Percentiles rank a stretch among this genome's conserved stretches.
Conservation (phyloP, 2,113 vertebrate species). For the Manacus vitellinus region DNA sequence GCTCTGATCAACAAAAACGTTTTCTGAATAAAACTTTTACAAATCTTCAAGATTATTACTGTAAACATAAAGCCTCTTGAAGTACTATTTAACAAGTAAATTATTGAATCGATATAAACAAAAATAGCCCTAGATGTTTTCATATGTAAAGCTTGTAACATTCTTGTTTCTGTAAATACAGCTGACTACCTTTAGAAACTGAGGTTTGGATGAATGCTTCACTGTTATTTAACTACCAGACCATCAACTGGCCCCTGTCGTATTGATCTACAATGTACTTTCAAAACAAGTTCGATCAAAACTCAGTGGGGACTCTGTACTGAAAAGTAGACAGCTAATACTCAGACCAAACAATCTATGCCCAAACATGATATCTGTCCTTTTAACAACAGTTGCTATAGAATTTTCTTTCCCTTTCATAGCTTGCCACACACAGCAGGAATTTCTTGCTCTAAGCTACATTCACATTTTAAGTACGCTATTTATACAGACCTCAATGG, state of each 20-base stretch:
- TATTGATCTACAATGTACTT: constrained; percentile 64
- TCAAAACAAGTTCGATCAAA: constrained; percentile 63
- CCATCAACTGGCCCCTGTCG: constrained; percentile 10
- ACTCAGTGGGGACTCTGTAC: constrained; percentile 48
- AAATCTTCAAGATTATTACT: not conserved
- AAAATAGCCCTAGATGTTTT: not conserved
- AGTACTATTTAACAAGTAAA: not conserved
- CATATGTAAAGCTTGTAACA: not conserved
- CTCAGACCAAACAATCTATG: constrained; percentile 44
- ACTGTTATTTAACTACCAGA: constrained; percentile 13
- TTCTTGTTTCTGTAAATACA: not conserved
- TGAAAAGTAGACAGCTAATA: constrained; percentile 59
- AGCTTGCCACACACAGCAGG: constrained; percentile 48
- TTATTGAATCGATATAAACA: not conserved
- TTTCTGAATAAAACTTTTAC: not conserved
- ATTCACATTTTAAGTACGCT: constrained; percentile 30
- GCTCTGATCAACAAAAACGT: not conserved
- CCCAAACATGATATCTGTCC: constrained; percentile 49
- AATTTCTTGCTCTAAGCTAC: constrained; percentile 9
- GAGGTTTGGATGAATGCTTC: constrained; percentile 4
- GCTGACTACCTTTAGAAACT: not conserved
- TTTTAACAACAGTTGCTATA: constrained; percentile 55
- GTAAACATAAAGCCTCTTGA: not conserved
- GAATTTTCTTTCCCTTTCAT: constrained; percentile 49
- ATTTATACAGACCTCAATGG: not conserved